Percentiles rank a stretch among this genome's conserved stretches.
Evolutionary conservation across 2,113 vertebrate species (phyloP).

Genomic region (Fulica atra): DNA sequence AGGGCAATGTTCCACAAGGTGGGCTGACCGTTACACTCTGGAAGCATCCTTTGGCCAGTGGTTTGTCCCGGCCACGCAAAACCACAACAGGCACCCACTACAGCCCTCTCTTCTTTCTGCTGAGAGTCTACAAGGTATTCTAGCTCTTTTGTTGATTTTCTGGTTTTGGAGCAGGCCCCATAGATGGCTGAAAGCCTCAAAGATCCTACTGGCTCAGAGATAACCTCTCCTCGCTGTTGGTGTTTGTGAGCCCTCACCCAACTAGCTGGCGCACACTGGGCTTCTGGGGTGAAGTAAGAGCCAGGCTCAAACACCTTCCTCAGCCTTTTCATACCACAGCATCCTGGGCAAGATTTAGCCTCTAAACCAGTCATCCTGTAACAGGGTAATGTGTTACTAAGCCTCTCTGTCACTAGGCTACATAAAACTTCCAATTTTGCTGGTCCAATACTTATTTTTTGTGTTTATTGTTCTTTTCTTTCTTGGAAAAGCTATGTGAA

Average conservation of each 20-base stretch:
- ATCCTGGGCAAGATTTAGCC: slow-evolving; percentile 12
- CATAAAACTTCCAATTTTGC: neutral
- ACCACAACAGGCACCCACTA: neutral
- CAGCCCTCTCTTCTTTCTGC: neutral
- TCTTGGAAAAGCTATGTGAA: neutral
- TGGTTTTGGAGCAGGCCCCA: neutral
- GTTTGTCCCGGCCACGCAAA: no score
- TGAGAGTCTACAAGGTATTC: neutral
- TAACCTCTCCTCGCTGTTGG: neutral
- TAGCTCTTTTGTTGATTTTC: accelerated
- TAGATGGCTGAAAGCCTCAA: accelerated
- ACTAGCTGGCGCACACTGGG: neutral
- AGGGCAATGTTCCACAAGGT: accelerated
- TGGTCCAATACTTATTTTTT: neutral
- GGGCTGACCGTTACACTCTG: neutral
- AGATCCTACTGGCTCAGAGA: neutral
- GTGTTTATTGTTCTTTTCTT: neutral
- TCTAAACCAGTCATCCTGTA: neutral
- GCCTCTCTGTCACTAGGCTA: neutral
- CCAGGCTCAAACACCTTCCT: neutral
- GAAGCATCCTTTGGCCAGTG: neutral
- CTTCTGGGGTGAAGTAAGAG: neutral
- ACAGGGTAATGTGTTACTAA: neutral
- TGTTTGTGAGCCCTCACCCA: neutral
- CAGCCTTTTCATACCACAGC: neutral